A percentile compares a stretch with the other conserved stretches of the same genome.
These are phyloP conservation scores for Caenorhabditis doughertyi DNA, from an alignment of 2,888 invertebrate genomes.

Conservation along the genomic window DNA sequence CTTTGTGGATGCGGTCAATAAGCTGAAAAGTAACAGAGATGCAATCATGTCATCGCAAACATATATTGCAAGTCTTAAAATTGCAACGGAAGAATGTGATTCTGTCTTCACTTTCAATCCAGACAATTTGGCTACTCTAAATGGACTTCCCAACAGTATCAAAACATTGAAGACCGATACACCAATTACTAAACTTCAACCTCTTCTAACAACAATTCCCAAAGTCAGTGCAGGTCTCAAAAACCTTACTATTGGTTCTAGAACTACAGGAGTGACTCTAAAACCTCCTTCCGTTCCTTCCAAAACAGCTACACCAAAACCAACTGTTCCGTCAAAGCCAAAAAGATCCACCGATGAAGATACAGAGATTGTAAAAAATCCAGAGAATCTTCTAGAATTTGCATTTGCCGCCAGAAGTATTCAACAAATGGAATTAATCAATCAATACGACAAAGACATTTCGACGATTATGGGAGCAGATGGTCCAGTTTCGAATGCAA, in stretches of 20 bases:
- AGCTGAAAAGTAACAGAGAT: too few species aligned
- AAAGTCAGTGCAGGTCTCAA: not conserved
- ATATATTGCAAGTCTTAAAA: not conserved
- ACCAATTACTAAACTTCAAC: not conserved
- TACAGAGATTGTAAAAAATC: not conserved
- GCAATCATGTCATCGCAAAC: too few species aligned
- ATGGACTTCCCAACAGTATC: not conserved
- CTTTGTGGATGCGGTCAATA: too few species aligned
- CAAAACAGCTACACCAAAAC: not conserved
- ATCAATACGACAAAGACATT: not conserved
- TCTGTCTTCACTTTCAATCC: not conserved
- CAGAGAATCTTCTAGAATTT: not conserved
- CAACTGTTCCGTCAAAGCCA: not conserved
- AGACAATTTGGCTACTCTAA: not conserved
- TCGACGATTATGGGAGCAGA: not conserved
- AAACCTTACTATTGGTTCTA: not conserved
- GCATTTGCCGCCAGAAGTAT: not conserved
- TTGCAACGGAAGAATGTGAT: not conserved
- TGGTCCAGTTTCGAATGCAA: not conserved
- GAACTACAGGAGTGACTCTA: not conserved
- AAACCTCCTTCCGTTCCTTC: not conserved
- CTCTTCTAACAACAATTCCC: not conserved
- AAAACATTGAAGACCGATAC: not conserved
- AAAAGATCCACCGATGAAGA: not conserved
- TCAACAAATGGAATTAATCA: not conserved